Evolutionary conservation across 2,888 invertebrate genomes (phyloP), one percentile per base, ranked within the genome.

Genomic region (Meganola albula): DNA sequence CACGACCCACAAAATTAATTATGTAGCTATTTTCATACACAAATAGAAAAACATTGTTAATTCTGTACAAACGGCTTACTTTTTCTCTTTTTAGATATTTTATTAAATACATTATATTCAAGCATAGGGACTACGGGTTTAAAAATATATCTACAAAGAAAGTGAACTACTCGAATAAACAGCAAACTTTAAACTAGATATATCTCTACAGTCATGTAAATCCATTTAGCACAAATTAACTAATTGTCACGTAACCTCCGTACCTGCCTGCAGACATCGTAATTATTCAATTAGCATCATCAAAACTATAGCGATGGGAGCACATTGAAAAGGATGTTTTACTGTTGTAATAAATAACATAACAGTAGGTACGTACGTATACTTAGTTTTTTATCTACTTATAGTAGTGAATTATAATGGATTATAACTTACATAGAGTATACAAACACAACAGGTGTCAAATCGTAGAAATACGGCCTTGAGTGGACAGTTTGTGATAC

Each of bases 381-480:
- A n/a, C n/a, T n/a, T n/a, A n/a, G n/a, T n/a, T 7, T 12, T 12
- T 27, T 12, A 20, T 7, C 11, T n/a, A 16, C 10, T 16, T n/a
- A 21, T n/a, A 11, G 8, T 20, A 20, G 7, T n/a, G 20, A 20
- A 20, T 20, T 20, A 20, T 20, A n/a, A 20, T n/a, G n/a, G n/a
- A n/a, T n/a, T 56, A 55, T 60, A 52, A 75, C 70, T 59, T 76
- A 77, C 74, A 58, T 70, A 62, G 66, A 71, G 58, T 67, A 65
- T 64, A 65, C 60, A 67, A 65, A 72, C 60, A 72, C 70, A 80
- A 82, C 80, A 80, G 76, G 78, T 80, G 78, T 74, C 74, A 68
- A 74, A 63, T 65, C 67, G 65, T 67, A 63, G 58, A 61, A 60
- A 43, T 70, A 63, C 68, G 78, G 74, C 79, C 78, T 79, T 77